A percentile compares a stretch with the other conserved stretches of the same genome.
phyloP scores from a whole-genome alignment of 2,797 vertebrate genomes.

The Fundulus diaphanus region DNA sequence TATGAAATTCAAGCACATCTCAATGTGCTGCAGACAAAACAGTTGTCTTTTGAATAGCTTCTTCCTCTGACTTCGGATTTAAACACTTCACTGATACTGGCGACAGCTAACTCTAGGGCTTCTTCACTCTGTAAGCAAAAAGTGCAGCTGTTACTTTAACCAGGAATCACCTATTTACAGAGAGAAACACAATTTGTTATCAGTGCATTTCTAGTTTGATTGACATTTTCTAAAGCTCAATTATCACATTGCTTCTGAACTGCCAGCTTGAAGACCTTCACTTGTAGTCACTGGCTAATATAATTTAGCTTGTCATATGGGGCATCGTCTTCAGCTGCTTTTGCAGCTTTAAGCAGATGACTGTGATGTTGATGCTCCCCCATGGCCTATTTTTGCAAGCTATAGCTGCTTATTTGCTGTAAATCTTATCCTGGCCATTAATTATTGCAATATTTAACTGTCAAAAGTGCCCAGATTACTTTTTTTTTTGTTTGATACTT shows the following conservation, averaged over 20 bases:
- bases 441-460: slow-evolving; percentile 42
- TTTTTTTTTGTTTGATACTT: slow-evolving; percentile 40
- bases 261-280: slow-evolving; percentile 28
- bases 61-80: neutral
- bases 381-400: slow-evolving; percentile 54
- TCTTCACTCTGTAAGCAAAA: neutral
- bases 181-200: neutral
- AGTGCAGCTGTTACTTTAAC: neutral
- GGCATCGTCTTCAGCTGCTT: slow-evolving; percentile 28
- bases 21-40: neutral
- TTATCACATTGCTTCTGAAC: slow-evolving; percentile 41
- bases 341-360: slow-evolving; percentile 30
- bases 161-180: neutral
- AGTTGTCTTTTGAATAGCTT: neutral
- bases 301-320: slow-evolving; percentile 44
- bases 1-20: neutral
- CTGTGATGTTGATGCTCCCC: slow-evolving; percentile 27
- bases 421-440: slow-evolving; percentile 24
- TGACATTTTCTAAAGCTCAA: slow-evolving; percentile 30
- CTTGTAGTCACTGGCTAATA: slow-evolving; percentile 31
- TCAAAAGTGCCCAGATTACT: slow-evolving; percentile 31
- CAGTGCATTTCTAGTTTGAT: slow-evolving; percentile 1
- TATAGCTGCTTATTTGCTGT: slow-evolving; percentile 39
- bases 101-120: neutral
- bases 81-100: neutral